Evolutionary conservation across 2,888 invertebrate species (phyloP).

Genomic region (Ceratothoa steindachneri): DNA sequence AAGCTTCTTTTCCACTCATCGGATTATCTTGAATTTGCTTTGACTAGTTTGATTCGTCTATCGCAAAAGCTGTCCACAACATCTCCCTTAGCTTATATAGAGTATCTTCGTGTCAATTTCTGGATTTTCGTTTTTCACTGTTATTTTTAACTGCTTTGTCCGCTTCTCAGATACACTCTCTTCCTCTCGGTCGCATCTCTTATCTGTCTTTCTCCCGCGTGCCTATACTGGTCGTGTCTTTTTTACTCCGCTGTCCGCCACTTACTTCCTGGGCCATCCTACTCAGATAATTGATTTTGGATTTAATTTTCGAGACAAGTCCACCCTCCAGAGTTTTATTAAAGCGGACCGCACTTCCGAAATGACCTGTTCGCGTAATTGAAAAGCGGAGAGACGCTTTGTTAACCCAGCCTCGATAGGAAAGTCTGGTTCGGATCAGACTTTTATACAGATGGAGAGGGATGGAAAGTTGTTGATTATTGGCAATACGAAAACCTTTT

Average conservation of each 20-base stretch:
- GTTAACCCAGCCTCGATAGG: conserved; percentile 6
- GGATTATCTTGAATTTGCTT: too few species aligned
- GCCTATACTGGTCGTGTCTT: not conserved
- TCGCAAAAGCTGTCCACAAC: too few species aligned
- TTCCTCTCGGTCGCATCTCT: not conserved
- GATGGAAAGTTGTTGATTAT: conserved; percentile 9
- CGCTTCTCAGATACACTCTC: too few species aligned
- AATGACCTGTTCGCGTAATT: conserved; percentile 9
- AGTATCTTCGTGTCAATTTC: too few species aligned
- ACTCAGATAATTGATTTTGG: conserved; percentile 12
- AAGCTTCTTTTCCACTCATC: too few species aligned
- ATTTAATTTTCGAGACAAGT: conserved; percentile 13
- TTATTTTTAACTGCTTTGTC: too few species aligned
- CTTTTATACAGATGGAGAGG: not conserved
- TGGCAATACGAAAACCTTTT: conserved; percentile 8
- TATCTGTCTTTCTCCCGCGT: not conserved
- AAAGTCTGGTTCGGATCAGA: not conserved
- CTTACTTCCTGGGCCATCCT: conserved; percentile 2
- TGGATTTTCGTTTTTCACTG: too few species aligned
- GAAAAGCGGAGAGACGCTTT: conserved; percentile 8
- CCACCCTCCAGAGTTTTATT: conserved; percentile 5
- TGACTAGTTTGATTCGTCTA: too few species aligned
- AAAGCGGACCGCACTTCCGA: conserved; percentile 9
- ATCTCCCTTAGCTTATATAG: too few species aligned
- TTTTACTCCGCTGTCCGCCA: not conserved